phyloP scores from a whole-genome alignment of 2,797 vertebrate genomes.

The Tauraco hartlaubi region DNA sequence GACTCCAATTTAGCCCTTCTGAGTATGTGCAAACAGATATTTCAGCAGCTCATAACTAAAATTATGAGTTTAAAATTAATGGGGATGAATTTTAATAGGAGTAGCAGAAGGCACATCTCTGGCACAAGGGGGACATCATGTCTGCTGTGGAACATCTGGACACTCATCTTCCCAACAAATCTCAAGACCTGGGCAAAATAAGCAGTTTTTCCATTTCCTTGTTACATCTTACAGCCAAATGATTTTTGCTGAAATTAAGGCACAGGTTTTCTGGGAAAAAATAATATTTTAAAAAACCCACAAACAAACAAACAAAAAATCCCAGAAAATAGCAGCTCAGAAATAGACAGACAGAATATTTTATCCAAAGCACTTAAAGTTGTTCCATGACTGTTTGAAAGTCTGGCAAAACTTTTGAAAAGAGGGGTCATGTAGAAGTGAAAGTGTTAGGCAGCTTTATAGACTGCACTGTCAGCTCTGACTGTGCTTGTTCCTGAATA shows the following conservation, averaged over 20 bases:
- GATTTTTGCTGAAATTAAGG: neutral
- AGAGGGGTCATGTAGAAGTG: neutral
- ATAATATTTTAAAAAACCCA: neutral
- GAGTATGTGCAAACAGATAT: neutral
- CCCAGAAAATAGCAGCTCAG: neutral
- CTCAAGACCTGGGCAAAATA: neutral
- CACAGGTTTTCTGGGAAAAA: neutral
- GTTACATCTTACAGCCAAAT: neutral
- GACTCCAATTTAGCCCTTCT: neutral
- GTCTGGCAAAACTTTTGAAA: neutral
- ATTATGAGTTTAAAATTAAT: neutral
- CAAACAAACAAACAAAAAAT: neutral
- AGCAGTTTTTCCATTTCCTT: neutral
- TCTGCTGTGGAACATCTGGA: constrained; percentile 11
- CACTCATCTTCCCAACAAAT: neutral
- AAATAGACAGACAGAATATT: neutral
- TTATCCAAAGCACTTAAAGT: neutral
- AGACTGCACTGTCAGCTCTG: neutral
- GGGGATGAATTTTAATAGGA: neutral
- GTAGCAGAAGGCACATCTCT: neutral
- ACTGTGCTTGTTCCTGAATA: neutral
- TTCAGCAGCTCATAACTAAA: constrained; percentile 29
- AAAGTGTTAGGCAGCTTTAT: neutral
- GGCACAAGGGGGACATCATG: neutral
- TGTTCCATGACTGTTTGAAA: neutral